Evolutionary conservation across 2,888 invertebrate genomes (phyloP), one percentile per base, ranked within the genome.

Genomic region (Dione juno): DNA sequence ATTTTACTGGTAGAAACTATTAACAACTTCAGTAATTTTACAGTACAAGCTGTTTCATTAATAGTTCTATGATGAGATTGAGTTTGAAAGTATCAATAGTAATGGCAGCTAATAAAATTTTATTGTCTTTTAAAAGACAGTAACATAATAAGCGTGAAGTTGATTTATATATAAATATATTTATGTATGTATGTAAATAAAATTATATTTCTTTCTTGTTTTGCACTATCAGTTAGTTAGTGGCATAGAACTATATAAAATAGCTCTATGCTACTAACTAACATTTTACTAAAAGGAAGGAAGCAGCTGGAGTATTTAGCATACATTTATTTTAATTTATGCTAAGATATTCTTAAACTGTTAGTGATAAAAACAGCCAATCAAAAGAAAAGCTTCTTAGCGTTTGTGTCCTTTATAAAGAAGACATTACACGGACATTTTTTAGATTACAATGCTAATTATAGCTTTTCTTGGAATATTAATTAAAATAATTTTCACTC

Each of bases 381-480:
- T 61, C 61, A 61, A 61, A 61, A 61, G 45, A 45, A 61, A 61
- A 61, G 45, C 35, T 16, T 35, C 61, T 45, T 45, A 35, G 16
- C 11, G 0, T 35, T 45, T 43, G 11, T 35, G 45, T 45, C 11
- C 59, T n/a, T 45, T 61, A 45, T 61, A 35, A 45, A 61, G 61
- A n/a, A 35, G 61, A 35, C 45, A 45, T 45, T 45, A 61, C 45
- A 61, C 11, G 11, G 7, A 11, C n/a, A 28, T 61, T 2, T n/a
- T 37, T 37, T 37, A 16, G 11, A 1, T 8, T 54, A 35, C 0
- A 9, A n/a, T 6, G n/a, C 10, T 28, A 54, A n/a, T 19, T 13
- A 5, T 50, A 21, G 11, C 3, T 1, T 50, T 50, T 50, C 16
- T 3, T 19, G 0, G n/a, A n/a, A n/a, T n/a, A n/a, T n/a, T n/a